Evolutionary conservation across 2,888 invertebrate species (phyloP).

Genomic region (Penaeus monodon): DNA sequence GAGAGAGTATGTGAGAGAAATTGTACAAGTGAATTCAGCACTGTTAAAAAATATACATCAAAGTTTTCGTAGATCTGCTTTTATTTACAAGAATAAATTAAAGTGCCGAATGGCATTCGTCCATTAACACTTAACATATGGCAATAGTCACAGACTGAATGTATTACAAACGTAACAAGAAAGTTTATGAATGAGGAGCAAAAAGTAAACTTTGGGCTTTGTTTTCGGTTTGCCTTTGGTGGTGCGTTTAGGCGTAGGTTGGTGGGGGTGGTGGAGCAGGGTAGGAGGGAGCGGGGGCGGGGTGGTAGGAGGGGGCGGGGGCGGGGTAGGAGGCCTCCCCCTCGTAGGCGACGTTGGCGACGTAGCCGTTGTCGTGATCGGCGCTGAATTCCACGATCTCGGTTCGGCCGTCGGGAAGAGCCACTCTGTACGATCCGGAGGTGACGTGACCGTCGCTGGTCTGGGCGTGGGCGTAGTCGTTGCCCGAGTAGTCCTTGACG

Average conservation of each 20-base stretch:
- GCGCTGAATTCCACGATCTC: constrained; percentile 72
- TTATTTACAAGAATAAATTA: too few species aligned
- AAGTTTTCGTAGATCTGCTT: too few species aligned
- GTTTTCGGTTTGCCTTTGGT: too few species aligned
- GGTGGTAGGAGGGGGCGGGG: background rate
- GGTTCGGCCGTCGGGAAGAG: constrained; percentile 82
- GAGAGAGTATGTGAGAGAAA: too few species aligned
- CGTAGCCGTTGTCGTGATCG: constrained; percentile 43
- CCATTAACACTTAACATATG: too few species aligned
- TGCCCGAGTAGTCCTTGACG: constrained; percentile 74
- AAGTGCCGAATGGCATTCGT: too few species aligned
- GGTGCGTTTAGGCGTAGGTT: background rate
- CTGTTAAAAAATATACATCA: too few species aligned
- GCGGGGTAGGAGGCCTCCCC: constrained; percentile 39
- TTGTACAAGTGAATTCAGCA: too few species aligned
- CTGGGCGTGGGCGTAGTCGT: constrained; percentile 78
- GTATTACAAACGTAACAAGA: too few species aligned
- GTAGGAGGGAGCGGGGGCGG: constrained; percentile 1
- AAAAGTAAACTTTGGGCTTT: too few species aligned
- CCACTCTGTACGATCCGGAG: constrained; percentile 77
- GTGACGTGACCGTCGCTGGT: constrained; percentile 77
- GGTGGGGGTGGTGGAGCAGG: constrained; percentile 6
- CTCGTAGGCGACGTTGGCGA: constrained; percentile 44
- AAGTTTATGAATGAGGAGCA: too few species aligned
- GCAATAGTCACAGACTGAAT: too few species aligned